These are phyloP conservation scores for Diachasma alloeum DNA, from an alignment of 1,140 invertebrate genomes.

Conservation along the genomic window DNA sequence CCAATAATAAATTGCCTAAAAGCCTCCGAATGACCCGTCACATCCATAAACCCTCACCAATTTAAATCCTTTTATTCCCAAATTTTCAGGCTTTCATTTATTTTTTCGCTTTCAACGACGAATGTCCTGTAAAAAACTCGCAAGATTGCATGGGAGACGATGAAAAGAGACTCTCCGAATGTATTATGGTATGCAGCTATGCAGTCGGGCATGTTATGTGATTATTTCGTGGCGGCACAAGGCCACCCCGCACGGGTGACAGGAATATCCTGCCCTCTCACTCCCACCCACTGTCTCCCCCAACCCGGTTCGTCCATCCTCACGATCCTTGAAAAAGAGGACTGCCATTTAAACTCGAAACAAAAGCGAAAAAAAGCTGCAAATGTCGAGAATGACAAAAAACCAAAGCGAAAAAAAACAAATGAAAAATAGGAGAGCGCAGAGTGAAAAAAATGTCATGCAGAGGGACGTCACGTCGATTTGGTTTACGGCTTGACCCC, in stretches of 20 bases:
- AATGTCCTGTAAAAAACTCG: not conserved
- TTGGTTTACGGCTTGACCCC: constrained; percentile 41
- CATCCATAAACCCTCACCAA: not conserved
- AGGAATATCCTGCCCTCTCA: constrained; percentile 24
- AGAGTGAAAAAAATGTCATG: constrained; percentile 20
- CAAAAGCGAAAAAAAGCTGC: constrained; percentile 4
- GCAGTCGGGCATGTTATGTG: constrained; percentile 50
- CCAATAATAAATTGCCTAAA: not conserved
- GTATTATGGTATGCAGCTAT: constrained; percentile 54
- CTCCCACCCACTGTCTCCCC: not conserved
- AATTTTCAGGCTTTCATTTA: not conserved
- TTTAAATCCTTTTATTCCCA: constrained; percentile 5
- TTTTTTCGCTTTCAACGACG: not conserved
- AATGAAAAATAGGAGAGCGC: not conserved
- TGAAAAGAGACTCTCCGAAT: constrained; percentile 3
- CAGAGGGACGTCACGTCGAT: constrained; percentile 42
- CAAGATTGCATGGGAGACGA: not conserved
- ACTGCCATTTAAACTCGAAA: constrained; percentile 26
- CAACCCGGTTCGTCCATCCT: constrained; percentile 18
- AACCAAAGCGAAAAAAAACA: not conserved
- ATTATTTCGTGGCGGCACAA: constrained; percentile 54
- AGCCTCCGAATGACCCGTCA: not conserved
- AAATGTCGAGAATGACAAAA: not conserved
- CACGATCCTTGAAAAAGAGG: constrained; percentile 33
- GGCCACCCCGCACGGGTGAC: constrained; percentile 44